Evolutionary conservation across 2,888 invertebrate genomes (phyloP).

Genomic region (Fragum whitleyi): DNA sequence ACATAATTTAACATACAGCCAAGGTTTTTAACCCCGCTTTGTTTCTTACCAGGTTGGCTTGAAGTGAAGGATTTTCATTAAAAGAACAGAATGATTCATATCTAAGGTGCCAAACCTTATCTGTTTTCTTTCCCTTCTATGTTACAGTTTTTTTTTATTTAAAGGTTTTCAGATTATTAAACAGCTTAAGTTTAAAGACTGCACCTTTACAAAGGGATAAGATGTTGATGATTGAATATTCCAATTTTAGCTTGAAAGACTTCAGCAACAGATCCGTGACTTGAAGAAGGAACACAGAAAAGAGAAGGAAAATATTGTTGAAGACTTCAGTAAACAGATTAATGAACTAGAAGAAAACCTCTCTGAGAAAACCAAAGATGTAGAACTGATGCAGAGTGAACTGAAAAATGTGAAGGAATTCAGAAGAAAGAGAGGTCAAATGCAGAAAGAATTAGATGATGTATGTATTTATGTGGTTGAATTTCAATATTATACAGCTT

Average conservation of each 20-base stretch:
- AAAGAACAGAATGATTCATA: too few species aligned
- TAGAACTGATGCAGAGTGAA: slow-evolving; percentile 83
- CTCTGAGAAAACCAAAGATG: slow-evolving; percentile 81
- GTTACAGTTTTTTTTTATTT: too few species aligned
- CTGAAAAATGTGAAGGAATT: slow-evolving; percentile 85
- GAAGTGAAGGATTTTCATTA: too few species aligned
- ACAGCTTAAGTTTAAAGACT: too few species aligned
- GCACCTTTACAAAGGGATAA: too few species aligned
- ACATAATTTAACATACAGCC: too few species aligned
- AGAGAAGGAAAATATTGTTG: slow-evolving; percentile 83
- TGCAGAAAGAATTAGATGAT: slow-evolving; percentile 85
- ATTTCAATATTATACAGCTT: background rate
- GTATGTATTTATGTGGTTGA: slow-evolving; percentile 70
- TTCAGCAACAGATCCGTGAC: slow-evolving; percentile 81
- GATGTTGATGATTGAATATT: too few species aligned
- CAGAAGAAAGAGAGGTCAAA: slow-evolving; percentile 82
- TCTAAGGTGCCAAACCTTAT: too few species aligned
- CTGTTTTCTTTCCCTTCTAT: too few species aligned
- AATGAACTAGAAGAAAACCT: slow-evolving; percentile 82
- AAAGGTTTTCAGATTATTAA: too few species aligned
- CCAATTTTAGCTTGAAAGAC: slow-evolving; percentile 82
- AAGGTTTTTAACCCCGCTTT: too few species aligned
- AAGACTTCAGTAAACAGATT: slow-evolving; percentile 83
- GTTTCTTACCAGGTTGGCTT: too few species aligned
- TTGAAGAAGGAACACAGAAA: slow-evolving; percentile 80